Base-by-base conservation (phyloP, 2,888 invertebrate species). In the Ornithoptera alexandrae region DNA sequence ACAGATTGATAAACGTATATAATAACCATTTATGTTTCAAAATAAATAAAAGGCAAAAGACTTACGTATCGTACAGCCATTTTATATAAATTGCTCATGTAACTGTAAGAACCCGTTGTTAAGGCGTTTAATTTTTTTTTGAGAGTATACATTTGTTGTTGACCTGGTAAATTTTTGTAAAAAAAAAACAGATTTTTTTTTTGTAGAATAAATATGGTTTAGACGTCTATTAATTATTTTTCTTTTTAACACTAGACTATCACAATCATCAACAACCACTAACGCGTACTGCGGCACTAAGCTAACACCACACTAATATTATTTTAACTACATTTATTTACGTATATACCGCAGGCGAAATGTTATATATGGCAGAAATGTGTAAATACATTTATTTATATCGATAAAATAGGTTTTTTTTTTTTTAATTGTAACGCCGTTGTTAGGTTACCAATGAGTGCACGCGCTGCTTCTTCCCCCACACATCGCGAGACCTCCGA, bases 211-310 rank as follows among this genome's bases (percentile, higher is more conserved):
- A 56, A 60, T 58, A 63, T 59, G n/a, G 39, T 57, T 56, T 5
- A 30, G 30, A 30, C 30, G n/a, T 60, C 67, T 62, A 69, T 67
- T 65, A 65, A 66, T 50, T 50, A 7, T 20, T 68, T 68, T 59
- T 72, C 72, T 72, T 73, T 75, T 74, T 74, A 42, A 76, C 80
- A 82, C 82, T 84, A 85, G 76, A 84, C 84, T 84, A 85, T 85
- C 82, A 83, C 81, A 84, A 78, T 79, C 71, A 68, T 83, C 78
- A 85, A 85, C 83, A 84, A 84, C 73, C 76, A 75, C 79, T 83
- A 78, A 77, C 10, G 18, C 75, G 77, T 74, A 68, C 67, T 46
- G 68, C 60, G 61, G 57, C 24, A 67, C 58, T 69, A 69, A 65
- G 3, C 56, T 65, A 57, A 70, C 24, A 39, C 50, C 58, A 69